These are phyloP conservation scores for Pandemis cinnamomeana DNA, from an alignment of 2,888 invertebrate genomes.

Conservation along the genomic window DNA sequence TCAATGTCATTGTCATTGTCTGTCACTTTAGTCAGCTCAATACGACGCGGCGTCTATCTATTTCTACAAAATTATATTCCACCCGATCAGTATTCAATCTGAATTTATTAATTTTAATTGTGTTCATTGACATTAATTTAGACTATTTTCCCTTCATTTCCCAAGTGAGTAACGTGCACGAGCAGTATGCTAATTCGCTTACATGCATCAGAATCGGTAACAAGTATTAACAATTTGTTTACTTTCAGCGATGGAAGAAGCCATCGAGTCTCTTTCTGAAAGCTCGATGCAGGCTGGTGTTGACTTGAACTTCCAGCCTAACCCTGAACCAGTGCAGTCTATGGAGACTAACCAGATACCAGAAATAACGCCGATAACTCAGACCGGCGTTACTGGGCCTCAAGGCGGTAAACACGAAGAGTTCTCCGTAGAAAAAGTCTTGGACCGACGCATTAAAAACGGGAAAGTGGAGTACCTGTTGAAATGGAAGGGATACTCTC, in stretches of 20 bases:
- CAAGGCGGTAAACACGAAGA: slow-evolving; percentile 84
- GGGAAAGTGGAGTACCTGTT: slow-evolving; percentile 88
- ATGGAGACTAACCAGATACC: slow-evolving; percentile 52
- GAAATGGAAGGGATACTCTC: slow-evolving; percentile 88
- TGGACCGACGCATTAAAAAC: slow-evolving; percentile 87
- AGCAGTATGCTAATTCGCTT: neutral
- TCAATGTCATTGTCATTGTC: too few species aligned
- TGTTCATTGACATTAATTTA: neutral
- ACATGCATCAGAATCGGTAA: neutral
- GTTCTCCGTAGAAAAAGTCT: slow-evolving; percentile 90
- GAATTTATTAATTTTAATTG: neutral
- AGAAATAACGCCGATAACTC: slow-evolving; percentile 42
- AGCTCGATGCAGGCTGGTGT: slow-evolving; percentile 27
- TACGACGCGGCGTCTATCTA: too few species aligned
- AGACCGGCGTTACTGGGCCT: slow-evolving; percentile 51
- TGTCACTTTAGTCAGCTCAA: too few species aligned
- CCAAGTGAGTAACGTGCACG: neutral
- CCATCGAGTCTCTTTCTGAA: slow-evolving; percentile 31
- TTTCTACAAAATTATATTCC: neutral
- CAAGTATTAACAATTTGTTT: slow-evolving; percentile 9
- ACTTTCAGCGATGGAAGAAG: slow-evolving; percentile 36
- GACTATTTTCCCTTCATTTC: neutral
- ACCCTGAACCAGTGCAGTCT: slow-evolving; percentile 31
- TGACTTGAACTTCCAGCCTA: slow-evolving; percentile 30
- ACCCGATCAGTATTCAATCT: too few species aligned